Base-by-base conservation (phyloP, 2,113 vertebrate species). In the Octodon degus region DNA sequence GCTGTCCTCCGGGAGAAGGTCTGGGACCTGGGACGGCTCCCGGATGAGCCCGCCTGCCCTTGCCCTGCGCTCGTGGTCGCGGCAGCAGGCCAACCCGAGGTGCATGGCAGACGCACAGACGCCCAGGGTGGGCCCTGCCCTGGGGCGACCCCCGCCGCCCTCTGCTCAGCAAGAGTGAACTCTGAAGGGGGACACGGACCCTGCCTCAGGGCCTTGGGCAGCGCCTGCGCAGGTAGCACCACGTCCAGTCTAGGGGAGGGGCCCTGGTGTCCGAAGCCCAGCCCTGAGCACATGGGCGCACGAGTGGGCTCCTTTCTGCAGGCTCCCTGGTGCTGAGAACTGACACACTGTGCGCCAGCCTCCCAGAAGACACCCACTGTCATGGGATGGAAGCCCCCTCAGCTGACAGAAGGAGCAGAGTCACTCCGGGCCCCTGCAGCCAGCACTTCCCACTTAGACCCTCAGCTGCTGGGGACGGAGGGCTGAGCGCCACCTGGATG, bases 61-160 rank as follows among this genome's bases (percentile, higher is more conserved):
- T 4, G 8, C 9, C 32, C 9, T 14, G 5, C 4, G 8, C 47
- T 20, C 32, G 40, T 32, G n/a, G 22, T 58, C 34, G 16, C 40
- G 10, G 55, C 72, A 65, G 63, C n/a, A 60, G 53, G 37, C 9
- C 43, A 14, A 9, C 11, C 81, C 22, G 1, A 0, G 9, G n/a
- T 20, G 2, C 62, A 22, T 25, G 12, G 40, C 14, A 0, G 7
- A 80, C 14, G 7, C 55, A 13, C 7, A 3, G 0, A 9, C 1
- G 5, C 50, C 16, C 50, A 3, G 12, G 0, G 60, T 32, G 10
- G 27, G 32, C 11, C 74, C 65, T n/a, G 47, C 1, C 5, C 60
- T 43, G 9, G 20, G 58, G 17, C 10, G 34, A 30, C 24, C 19
- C 32, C 0, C 0, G 50, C 25, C 22, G 4, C 1, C 2, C 14